These are phyloP conservation scores for Metopolophium dirhodum DNA, from an alignment of 1,140 invertebrate genomes.

Conservation along the genomic window DNA sequence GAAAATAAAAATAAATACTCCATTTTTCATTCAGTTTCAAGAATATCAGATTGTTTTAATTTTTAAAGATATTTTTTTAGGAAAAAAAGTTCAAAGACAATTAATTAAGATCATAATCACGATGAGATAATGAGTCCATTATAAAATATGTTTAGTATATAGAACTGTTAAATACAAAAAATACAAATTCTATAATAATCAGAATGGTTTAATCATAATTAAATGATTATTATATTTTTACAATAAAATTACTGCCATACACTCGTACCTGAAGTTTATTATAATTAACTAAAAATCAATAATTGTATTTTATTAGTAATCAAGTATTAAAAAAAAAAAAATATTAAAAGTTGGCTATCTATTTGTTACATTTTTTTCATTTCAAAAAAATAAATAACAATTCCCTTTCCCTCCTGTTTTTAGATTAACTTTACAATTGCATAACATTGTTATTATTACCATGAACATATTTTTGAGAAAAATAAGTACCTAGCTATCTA, in stretches of 20 bases:
- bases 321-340: background rate
- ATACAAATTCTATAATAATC: background rate
- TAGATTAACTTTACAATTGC: background rate
- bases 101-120: slow-evolving; percentile 4
- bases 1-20: background rate
- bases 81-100: background rate
- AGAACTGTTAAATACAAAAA: background rate
- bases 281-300: background rate
- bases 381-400: background rate
- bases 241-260: background rate
- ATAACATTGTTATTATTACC: background rate
- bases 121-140: background rate
- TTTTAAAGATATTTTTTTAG: background rate
- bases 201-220: background rate
- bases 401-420: background rate
- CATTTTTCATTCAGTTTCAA: background rate
- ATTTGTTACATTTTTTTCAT: too few species aligned
- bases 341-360: too few species aligned
- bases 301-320: background rate
- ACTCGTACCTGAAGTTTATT: background rate
- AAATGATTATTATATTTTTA: background rate
- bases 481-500: background rate
- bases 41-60: background rate
- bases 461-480: too few species aligned
- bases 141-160: background rate